phyloP scores from a whole-genome alignment of 1,140 invertebrate genomes.

The Dysdera silvatica region DNA sequence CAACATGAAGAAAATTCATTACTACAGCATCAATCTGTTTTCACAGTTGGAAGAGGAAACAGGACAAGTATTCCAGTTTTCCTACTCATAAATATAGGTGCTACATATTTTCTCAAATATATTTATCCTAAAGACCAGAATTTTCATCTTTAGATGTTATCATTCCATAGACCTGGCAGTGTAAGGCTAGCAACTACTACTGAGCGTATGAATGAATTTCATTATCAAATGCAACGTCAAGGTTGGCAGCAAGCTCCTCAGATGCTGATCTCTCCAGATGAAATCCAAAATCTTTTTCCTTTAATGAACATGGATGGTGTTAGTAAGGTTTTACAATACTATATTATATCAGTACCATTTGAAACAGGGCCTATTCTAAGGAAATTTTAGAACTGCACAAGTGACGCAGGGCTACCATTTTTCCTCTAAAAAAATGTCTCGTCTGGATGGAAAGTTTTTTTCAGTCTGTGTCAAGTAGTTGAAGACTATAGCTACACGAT shows the following conservation, averaged over 20 bases:
- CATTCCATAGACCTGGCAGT: slow-evolving; percentile 41
- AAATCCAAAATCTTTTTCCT: slow-evolving; percentile 40
- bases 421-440: too few relatives aligned
- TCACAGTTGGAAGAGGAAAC: slow-evolving; percentile 41
- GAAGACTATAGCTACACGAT: too few relatives aligned
- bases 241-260: slow-evolving; percentile 41
- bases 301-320: slow-evolving; percentile 42
- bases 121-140: too few relatives aligned
- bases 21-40: slow-evolving; percentile 42
- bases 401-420: too few relatives aligned
- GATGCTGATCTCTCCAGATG: slow-evolving; percentile 39
- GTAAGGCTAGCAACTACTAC: slow-evolving; percentile 39
- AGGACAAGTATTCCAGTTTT: slow-evolving; percentile 34
- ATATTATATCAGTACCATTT: not conserved
- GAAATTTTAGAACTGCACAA: too few relatives aligned
- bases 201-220: slow-evolving; percentile 40
- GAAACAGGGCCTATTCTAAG: too few relatives aligned
- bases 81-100: not conserved
- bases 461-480: too few relatives aligned
- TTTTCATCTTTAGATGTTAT: slow-evolving; percentile 33
- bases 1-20: slow-evolving; percentile 44
- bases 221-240: slow-evolving; percentile 42
- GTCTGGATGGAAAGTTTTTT: too few relatives aligned
- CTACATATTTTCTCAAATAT: too few relatives aligned
- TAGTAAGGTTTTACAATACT: not conserved